phyloP scores from a whole-genome alignment of 2,888 invertebrate genomes.

The Mesorhabditis belari region DNA sequence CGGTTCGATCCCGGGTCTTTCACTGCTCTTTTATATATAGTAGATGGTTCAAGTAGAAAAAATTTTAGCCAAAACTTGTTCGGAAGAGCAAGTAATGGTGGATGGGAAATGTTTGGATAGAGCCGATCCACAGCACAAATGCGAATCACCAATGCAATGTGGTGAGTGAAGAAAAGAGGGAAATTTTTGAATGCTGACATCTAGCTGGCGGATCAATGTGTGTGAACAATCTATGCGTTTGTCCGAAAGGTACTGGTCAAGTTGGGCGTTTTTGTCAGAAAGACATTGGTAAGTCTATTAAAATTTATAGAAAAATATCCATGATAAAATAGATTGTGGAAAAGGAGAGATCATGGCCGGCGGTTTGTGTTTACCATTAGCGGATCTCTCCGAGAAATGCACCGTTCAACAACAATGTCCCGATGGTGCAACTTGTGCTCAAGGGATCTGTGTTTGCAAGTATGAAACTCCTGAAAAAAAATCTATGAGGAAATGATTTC shows the following conservation, averaged over 20 bases:
- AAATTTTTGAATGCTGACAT: not conserved
- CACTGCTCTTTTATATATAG: too few species aligned
- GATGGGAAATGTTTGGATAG: conserved; percentile 24
- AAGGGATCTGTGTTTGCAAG: conserved; percentile 1
- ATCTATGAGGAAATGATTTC: not conserved
- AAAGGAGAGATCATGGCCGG: not conserved
- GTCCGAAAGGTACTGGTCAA: conserved; percentile 20
- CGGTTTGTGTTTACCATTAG: conserved; percentile 3
- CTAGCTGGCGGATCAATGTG: conserved; percentile 30
- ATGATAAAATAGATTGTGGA: not conserved
- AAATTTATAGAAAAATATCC: not conserved
- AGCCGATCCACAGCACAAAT: conserved; percentile 21
- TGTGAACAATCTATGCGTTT: conserved; percentile 20
- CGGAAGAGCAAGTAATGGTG: conserved; percentile 23
- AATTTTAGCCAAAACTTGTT: conserved; percentile 12
- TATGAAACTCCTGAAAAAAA: not conserved
- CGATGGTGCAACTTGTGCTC: conserved; percentile 1
- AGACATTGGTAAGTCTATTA: conserved; percentile 14
- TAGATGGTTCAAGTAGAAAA: not conserved
- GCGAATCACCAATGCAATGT: conserved; percentile 28
- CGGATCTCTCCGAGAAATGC: conserved; percentile 5
- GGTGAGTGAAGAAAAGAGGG: not conserved
- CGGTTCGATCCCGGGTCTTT: too few species aligned
- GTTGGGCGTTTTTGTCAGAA: conserved; percentile 30
- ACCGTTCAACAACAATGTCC: conserved; percentile 6